These are phyloP conservation scores for Drosophila fulvimacula DNA, from an alignment of 2,888 invertebrate species.

Conservation along the genomic window DNA sequence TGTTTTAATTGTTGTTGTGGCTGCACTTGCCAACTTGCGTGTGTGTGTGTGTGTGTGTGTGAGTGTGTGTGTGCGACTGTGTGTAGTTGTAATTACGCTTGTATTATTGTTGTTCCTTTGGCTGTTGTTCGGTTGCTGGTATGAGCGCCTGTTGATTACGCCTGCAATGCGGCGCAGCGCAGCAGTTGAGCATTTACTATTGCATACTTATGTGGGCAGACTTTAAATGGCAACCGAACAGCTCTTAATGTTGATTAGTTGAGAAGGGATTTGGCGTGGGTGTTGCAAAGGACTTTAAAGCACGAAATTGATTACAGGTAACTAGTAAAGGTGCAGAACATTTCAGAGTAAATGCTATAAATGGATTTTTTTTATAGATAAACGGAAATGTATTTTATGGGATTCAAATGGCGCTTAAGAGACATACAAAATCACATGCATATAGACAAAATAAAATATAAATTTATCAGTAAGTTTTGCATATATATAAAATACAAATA, in stretches of 20 bases:
- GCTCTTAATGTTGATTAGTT: slow-evolving; percentile 18
- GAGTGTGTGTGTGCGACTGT: slow-evolving; percentile 24
- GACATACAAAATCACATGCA: too few relatives aligned
- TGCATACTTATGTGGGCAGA: slow-evolving; percentile 29
- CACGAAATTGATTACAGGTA: background rate
- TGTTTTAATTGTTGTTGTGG: slow-evolving; percentile 73
- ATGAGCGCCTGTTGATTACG: slow-evolving; percentile 59
- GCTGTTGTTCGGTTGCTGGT: slow-evolving; percentile 24
- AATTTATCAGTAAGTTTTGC: too few relatives aligned
- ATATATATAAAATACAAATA: too few relatives aligned
- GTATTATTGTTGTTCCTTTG: slow-evolving; percentile 35
- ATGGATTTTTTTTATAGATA: background rate
- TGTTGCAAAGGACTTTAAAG: background rate
- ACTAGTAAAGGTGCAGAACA: background rate
- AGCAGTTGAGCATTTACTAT: slow-evolving; percentile 32
- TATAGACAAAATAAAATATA: too few relatives aligned
- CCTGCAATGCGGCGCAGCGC: slow-evolving; percentile 36
- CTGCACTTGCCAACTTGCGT: slow-evolving; percentile 43
- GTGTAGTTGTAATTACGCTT: slow-evolving; percentile 55
- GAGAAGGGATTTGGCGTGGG: background rate
- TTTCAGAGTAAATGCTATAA: background rate
- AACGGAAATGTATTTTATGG: background rate
- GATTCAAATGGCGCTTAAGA: too few relatives aligned
- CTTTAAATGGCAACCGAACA: slow-evolving; percentile 11
- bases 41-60: slow-evolving; percentile 19